Base-by-base conservation (phyloP, 1,140 invertebrate genomes). In the Brachionus rubens region DNA sequence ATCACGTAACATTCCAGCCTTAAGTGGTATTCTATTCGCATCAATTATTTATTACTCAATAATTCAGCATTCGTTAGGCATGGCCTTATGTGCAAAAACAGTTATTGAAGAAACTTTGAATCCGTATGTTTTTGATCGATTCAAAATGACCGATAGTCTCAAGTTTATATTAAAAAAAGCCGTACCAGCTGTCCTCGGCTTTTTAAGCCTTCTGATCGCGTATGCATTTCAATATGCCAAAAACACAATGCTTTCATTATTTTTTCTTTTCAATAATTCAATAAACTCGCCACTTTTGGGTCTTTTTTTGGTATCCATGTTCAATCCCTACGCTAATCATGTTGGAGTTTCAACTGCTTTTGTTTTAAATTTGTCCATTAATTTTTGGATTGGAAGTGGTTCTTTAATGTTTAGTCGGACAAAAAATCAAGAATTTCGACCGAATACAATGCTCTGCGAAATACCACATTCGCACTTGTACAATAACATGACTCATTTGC, bases 231-330 rank as follows among this genome's bases (percentile, higher is more conserved):
- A 65, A 41, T 65, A 43, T 65, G 59, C 36, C 12, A 41, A 43
- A 65, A 65, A 46, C 12, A 65, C 59, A 43, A 65, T 65, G 59
- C 14, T 65, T 9, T 65, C 59, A 41, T 65, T 43, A 41, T 65
- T 65, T 65, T 43, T 65, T 10, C 3, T 65, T 36, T 65, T 65
- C 24, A 65, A 65, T 43, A 65, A 65, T 26, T 26, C 41, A 2
- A 65, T 65, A 24, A 65, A 65, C 24, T 65, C 59, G 6, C 59
- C 59, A 0, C 14, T 65, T 14, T 43, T 65, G 40, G 59, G 59
- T 26, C 24, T 65, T 12, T 65, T 65, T 65, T 65, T 65, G 19
- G 36, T 65, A 3, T 65, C 59, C 19, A 65, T 65, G 59, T 65
- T 65, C 36, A 65, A 41, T 43, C 59, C 59, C 1, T 65, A 43